A percentile compares a stretch with the other conserved stretches of the same genome.
phyloP scores from a whole-genome alignment of 2,113 vertebrate species.

The Ia io region DNA sequence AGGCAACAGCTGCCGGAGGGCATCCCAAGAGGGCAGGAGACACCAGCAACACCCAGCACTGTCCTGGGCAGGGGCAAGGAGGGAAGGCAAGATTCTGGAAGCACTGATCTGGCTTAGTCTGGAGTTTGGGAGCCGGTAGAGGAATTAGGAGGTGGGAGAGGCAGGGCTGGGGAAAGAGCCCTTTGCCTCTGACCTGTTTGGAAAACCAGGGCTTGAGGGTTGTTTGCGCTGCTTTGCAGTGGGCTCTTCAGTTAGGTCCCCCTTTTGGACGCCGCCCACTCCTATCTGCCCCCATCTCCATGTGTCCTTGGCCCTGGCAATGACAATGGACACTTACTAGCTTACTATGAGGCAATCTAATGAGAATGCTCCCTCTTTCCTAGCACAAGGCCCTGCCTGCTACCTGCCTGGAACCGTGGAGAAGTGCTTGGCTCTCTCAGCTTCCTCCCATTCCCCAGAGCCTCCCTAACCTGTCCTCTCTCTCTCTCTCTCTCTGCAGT shows the following conservation, averaged over 20 bases:
- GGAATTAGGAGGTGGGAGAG: neutral
- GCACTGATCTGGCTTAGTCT: neutral
- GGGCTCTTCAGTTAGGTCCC: neutral
- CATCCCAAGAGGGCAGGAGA: neutral
- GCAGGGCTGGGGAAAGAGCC: neutral
- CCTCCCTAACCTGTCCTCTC: constrained; percentile 36
- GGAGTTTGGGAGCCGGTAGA: neutral
- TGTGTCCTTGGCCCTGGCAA: neutral
- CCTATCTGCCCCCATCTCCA: too few relatives aligned
- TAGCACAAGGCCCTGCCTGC: neutral
- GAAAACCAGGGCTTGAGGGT: neutral
- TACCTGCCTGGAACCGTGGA: neutral
- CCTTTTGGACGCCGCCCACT: neutral
- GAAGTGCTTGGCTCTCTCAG: neutral
- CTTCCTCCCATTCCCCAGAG: neutral
- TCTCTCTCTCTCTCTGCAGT: constrained; percentile 84
- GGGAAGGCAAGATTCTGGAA: neutral
- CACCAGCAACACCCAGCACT: neutral
- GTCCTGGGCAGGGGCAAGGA: neutral
- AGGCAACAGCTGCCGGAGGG: neutral
- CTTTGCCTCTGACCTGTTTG: neutral
- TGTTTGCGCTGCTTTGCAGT: neutral
- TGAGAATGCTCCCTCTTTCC: neutral
- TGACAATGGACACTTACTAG: neutral
- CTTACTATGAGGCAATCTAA: neutral